These are phyloP conservation scores for Lutjanus erythropterus DNA, from an alignment of 2,113 vertebrate species.

Conservation along the genomic window DNA sequence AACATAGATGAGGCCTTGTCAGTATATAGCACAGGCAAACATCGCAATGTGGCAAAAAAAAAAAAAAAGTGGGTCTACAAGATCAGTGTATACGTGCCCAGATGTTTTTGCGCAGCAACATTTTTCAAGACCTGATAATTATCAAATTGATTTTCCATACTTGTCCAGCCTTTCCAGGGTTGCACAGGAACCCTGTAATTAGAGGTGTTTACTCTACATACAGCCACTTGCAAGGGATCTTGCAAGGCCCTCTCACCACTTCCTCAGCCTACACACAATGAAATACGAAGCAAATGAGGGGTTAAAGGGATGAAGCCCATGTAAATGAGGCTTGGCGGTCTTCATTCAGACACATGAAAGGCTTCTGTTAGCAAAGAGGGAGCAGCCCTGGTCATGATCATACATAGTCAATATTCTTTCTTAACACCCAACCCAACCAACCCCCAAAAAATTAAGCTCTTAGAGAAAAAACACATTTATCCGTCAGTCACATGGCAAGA, in stretches of 20 bases:
- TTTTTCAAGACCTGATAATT: constrained; percentile 41
- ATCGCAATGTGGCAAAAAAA: not conserved
- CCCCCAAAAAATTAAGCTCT: constrained; percentile 28
- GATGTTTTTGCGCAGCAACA: not conserved
- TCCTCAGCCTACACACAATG: constrained; percentile 70
- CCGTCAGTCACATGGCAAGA: constrained; percentile 36
- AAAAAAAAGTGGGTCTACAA: not conserved
- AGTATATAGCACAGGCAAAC: not conserved
- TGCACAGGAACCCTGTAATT: constrained; percentile 64
- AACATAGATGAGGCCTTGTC: not conserved
- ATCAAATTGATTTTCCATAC: constrained; percentile 62
- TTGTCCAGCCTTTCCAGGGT: constrained; percentile 41
- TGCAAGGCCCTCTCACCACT: constrained; percentile 57
- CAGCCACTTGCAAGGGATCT: constrained; percentile 54
- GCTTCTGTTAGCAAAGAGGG: constrained; percentile 61
- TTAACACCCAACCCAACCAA: constrained; percentile 21
- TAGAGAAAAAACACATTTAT: constrained; percentile 47
- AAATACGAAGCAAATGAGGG: constrained; percentile 57
- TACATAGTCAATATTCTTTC: constrained; percentile 76
- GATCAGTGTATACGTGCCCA: not conserved
- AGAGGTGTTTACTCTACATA: constrained; percentile 67
- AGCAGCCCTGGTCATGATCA: constrained; percentile 63
- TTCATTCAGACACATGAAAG: constrained; percentile 78
- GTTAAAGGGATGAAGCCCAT: constrained; percentile 75
- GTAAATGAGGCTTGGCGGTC: constrained; percentile 76